phyloP scores from a whole-genome alignment of 1,140 invertebrate species.

The Subanguina moxae region DNA sequence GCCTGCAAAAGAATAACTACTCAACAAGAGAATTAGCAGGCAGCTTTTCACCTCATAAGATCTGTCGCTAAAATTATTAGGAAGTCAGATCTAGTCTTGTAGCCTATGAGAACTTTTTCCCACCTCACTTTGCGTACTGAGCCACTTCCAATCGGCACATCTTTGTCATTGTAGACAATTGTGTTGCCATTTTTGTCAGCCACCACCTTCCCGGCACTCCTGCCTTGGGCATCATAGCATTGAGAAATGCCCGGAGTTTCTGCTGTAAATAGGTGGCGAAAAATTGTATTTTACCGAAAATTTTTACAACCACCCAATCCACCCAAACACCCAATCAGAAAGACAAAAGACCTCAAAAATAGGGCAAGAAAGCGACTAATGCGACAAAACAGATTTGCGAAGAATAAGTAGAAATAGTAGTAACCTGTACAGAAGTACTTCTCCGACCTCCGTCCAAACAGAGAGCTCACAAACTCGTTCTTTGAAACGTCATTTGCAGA shows the following conservation, averaged over 20 bases:
- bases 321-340: too few species aligned
- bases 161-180: slow-evolving; percentile 53
- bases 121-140: slow-evolving; percentile 41
- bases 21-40: neutral
- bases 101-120: neutral
- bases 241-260: slow-evolving; percentile 58
- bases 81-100: neutral
- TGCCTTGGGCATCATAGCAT: slow-evolving; percentile 56
- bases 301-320: too few species aligned
- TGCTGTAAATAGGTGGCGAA: slow-evolving; percentile 20
- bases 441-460: slow-evolving; percentile 55
- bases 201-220: slow-evolving; percentile 54
- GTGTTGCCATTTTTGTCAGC: slow-evolving; percentile 59
- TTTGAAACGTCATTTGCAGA: slow-evolving; percentile 45
- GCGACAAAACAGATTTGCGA: too few species aligned
- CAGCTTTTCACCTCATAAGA: neutral
- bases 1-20: slow-evolving; percentile 36
- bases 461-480: slow-evolving; percentile 44
- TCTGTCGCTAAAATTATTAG: neutral
- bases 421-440: slow-evolving; percentile 54
- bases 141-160: slow-evolving; percentile 57
- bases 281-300: slow-evolving; percentile 23
- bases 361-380: too few species aligned
- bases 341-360: too few species aligned
- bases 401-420: too few species aligned